phyloP scores from a whole-genome alignment of 2,113 vertebrate genomes.

The Oplegnathus fasciatus region DNA sequence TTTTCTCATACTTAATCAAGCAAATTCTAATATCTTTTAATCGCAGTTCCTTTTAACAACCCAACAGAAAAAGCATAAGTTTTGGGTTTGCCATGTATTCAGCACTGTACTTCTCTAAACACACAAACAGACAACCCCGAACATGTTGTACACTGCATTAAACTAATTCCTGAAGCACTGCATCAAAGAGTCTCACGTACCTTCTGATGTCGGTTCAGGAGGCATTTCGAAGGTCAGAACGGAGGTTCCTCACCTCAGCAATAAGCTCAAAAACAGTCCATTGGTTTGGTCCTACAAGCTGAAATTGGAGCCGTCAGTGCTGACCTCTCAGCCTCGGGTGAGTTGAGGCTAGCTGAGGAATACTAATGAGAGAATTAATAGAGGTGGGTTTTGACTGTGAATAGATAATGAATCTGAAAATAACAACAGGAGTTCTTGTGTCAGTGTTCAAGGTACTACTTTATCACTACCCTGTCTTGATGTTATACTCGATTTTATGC shows the following conservation, averaged over 20 bases:
- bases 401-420: slow-evolving; percentile 38
- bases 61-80: not conserved
- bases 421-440: slow-evolving; percentile 5
- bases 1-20: not conserved
- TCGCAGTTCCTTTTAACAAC: not conserved
- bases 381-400: slow-evolving; percentile 20
- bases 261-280: slow-evolving; percentile 37
- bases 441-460: not conserved
- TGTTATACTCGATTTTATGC: not conserved
- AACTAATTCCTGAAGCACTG: slow-evolving; percentile 1
- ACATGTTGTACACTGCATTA: not conserved
- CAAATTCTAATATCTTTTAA: not conserved
- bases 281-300: slow-evolving; percentile 10
- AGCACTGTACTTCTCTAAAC: not conserved
- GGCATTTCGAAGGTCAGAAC: slow-evolving; percentile 45
- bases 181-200: not conserved
- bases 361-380: slow-evolving; percentile 57
- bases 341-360: slow-evolving; percentile 32
- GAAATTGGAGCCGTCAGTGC: slow-evolving; percentile 36
- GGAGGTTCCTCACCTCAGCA: slow-evolving; percentile 32
- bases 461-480: not conserved
- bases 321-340: slow-evolving; percentile 44
- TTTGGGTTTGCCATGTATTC: not conserved
- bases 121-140: not conserved
- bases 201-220: slow-evolving; percentile 26